phyloP scores from a whole-genome alignment of 2,888 invertebrate genomes.

The Synanthedon tipuliformis region DNA sequence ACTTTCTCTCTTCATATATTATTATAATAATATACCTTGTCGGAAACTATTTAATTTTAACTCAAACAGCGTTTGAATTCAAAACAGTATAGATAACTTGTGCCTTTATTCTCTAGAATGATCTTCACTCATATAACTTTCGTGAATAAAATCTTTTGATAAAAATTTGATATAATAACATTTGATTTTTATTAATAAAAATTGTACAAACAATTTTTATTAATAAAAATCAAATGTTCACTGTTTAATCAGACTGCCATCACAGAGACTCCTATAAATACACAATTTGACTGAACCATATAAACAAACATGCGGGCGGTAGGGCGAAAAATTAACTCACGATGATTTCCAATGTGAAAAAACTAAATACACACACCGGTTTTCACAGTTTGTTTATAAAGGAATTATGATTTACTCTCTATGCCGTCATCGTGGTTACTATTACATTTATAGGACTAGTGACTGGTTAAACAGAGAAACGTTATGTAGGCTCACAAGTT shows the following conservation, averaged over 20 bases:
- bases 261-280: conserved; percentile 8
- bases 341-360: neutral
- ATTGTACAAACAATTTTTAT: neutral
- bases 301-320: conserved; percentile 11
- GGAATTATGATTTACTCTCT: conserved; percentile 16
- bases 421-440: conserved; percentile 11
- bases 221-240: conserved; percentile 3
- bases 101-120: too few relatives aligned
- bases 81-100: too few relatives aligned
- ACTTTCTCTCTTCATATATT: too few relatives aligned
- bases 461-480: too few relatives aligned
- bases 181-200: too few relatives aligned
- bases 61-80: too few relatives aligned
- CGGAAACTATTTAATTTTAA: too few relatives aligned
- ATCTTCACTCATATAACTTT: too few relatives aligned
- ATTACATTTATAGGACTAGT: neutral
- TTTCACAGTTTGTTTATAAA: conserved; percentile 6
- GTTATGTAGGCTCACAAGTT: too few relatives aligned
- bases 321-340: conserved; percentile 6
- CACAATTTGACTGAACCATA: conserved; percentile 9
- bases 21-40: too few relatives aligned
- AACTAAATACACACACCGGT: neutral
- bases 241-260: conserved; percentile 9
- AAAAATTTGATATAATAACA: neutral
- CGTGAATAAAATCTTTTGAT: too few relatives aligned